These are phyloP conservation scores for Chauna torquata DNA, from an alignment of 2,113 vertebrate genomes.

Conservation along the genomic window DNA sequence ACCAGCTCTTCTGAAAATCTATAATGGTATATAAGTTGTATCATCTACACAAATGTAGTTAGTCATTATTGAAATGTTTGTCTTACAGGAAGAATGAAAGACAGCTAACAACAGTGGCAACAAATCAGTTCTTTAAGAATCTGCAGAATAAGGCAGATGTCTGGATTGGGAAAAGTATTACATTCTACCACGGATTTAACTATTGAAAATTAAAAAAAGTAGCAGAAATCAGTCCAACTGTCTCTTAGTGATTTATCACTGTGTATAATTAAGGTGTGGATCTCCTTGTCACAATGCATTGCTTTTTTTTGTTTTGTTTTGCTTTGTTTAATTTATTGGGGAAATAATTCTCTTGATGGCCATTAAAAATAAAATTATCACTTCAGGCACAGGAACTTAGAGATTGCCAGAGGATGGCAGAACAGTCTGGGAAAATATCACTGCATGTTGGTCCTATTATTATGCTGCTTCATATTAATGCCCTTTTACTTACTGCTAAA, in stretches of 20 bases:
- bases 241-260: not conserved
- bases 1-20: not conserved
- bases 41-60: not conserved
- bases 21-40: not conserved
- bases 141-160: not conserved
- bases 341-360: not conserved
- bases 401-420: not conserved
- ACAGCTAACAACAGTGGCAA: not conserved
- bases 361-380: constrained; percentile 11
- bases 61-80: not conserved
- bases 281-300: not conserved
- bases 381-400: not conserved
- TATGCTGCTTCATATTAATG: not conserved
- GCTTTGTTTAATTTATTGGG: not conserved
- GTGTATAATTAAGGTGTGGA: not conserved
- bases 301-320: not conserved
- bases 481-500: not conserved
- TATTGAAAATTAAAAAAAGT: not conserved
- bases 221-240: not conserved
- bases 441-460: not conserved
- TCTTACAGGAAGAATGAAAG: not conserved
- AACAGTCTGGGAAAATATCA: not conserved
- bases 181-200: not conserved
- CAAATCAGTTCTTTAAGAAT: not conserved
- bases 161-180: not conserved